A percentile compares a stretch with the other conserved stretches of the same genome.
Evolutionary conservation across 2,888 invertebrate genomes (phyloP).

Genomic region (Calameuta pallipes): DNA sequence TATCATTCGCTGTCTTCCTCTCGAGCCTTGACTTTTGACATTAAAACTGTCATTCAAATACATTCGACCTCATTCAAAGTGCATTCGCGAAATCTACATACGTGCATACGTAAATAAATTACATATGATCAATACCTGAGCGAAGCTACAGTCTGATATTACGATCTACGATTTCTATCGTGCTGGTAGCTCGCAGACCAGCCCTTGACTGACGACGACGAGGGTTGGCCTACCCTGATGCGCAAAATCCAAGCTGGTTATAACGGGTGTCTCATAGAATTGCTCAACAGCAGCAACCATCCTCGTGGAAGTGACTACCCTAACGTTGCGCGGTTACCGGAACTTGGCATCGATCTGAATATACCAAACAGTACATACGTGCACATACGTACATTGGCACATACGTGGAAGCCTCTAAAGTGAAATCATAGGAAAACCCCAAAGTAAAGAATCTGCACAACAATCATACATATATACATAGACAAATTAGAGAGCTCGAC

Average conservation of each 20-base stretch:
- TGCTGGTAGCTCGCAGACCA: background rate
- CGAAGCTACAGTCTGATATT: constrained; percentile 29
- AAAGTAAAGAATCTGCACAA: background rate
- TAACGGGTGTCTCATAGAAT: background rate
- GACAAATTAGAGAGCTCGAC: no score
- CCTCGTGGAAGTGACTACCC: background rate
- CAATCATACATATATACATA: background rate
- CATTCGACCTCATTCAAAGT: background rate
- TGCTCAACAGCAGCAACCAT: background rate
- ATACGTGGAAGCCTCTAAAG: background rate
- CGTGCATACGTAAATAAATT: background rate
- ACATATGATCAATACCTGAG: constrained; percentile 40
- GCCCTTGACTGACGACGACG: background rate
- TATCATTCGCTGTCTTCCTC: background rate
- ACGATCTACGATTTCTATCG: constrained; percentile 33
- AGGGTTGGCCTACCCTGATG: background rate
- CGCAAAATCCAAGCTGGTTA: background rate
- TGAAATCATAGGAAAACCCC: background rate
- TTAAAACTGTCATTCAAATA: background rate
- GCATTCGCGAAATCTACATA: background rate
- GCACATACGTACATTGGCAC: background rate
- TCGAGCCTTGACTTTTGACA: background rate
- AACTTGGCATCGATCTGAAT: background rate
- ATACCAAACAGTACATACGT: background rate
- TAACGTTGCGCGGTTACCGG: background rate